Evolutionary conservation across 2,888 invertebrate genomes (phyloP).

Genomic region (Polietes domitor): DNA sequence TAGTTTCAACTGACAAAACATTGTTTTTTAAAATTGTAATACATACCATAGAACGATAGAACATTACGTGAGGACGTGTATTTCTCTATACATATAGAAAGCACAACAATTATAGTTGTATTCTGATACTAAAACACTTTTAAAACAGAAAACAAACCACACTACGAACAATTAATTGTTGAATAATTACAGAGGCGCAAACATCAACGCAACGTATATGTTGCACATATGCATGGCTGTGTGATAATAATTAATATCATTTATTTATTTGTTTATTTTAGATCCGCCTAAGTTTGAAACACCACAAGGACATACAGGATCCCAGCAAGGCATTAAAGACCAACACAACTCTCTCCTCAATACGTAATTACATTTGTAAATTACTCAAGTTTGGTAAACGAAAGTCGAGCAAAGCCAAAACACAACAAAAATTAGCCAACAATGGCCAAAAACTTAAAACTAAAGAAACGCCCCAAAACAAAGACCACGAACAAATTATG

Average conservation of each 20-base stretch:
- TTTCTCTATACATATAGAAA: no score
- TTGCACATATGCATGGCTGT: no score
- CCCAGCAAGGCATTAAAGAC: slow-evolving; percentile 57
- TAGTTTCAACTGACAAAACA: no score
- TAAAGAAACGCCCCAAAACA: slow-evolving; percentile 51
- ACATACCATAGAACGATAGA: no score
- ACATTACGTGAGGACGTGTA: no score
- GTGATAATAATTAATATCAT: slow-evolving; percentile 1
- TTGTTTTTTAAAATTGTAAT: no score
- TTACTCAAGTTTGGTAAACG: slow-evolving; percentile 70
- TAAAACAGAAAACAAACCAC: no score
- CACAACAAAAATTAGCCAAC: slow-evolving; percentile 52
- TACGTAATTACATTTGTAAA: slow-evolving; percentile 76
- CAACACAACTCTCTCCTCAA: slow-evolving; percentile 68
- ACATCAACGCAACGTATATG: no score
- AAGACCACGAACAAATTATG: slow-evolving; percentile 70
- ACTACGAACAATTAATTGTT: neutral
- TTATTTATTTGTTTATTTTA: slow-evolving; percentile 66
- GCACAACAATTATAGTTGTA: neutral
- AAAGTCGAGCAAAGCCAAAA: slow-evolving; percentile 21
- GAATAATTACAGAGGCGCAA: slow-evolving; percentile 2
- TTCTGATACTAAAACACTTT: neutral
- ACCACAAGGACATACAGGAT: slow-evolving; percentile 69
- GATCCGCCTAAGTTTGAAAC: slow-evolving; percentile 74
- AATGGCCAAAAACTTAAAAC: slow-evolving; percentile 33